Conservation (phyloP, 2,797 vertebrate genomes). For the Eleutherodactylus coqui region DNA sequence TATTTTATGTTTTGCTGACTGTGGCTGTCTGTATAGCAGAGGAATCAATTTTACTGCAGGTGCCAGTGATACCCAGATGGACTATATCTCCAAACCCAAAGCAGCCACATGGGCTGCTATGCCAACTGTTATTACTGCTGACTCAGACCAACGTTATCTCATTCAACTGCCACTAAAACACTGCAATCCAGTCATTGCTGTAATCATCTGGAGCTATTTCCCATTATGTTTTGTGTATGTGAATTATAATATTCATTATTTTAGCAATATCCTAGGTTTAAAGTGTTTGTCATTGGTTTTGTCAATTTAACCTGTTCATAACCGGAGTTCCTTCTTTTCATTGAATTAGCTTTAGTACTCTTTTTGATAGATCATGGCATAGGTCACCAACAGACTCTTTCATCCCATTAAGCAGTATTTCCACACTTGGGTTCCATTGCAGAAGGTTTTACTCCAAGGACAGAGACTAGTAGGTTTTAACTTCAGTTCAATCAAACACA, state of each 20-base stretch:
- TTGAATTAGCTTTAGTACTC: too few species aligned
- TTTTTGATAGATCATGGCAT: too few species aligned
- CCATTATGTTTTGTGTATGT: not conserved
- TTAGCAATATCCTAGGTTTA: not conserved
- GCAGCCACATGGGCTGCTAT: not conserved
- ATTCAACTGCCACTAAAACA: not conserved
- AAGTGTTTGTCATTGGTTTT: too few species aligned
- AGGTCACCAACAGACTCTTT: too few species aligned
- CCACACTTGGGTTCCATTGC: too few species aligned
- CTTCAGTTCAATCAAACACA: too few species aligned
- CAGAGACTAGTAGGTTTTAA: too few species aligned
- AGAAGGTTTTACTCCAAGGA: too few species aligned
- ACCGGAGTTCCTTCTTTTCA: too few species aligned
- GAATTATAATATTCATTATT: not conserved
- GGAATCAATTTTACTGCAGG: constrained; percentile 12
- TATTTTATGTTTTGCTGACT: constrained; percentile 12
- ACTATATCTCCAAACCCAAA: not conserved
- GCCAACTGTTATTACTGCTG: not conserved
- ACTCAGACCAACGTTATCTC: not conserved
- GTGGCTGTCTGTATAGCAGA: not conserved
- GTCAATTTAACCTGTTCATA: too few species aligned
- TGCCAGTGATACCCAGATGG: not conserved
- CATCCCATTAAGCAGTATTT: too few species aligned
- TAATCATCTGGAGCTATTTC: not conserved
- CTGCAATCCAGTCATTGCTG: not conserved